phyloP scores from a whole-genome alignment of 2,888 invertebrate species.

The Acanthosepion lycidas region DNA sequence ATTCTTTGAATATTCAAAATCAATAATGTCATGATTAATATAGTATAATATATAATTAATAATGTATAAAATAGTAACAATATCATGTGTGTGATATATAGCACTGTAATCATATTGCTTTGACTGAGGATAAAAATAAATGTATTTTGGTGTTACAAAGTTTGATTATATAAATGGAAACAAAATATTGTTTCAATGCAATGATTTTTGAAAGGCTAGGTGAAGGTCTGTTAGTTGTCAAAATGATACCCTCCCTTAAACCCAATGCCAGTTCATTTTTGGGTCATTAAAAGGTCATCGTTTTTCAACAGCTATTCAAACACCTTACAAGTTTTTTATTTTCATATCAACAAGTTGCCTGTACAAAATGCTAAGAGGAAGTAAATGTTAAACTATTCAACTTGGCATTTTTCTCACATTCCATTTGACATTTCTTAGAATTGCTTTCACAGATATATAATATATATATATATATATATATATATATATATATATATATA shows the following conservation, averaged over 20 bases:
- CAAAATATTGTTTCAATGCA: neutral
- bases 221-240: neutral
- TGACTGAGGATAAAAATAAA: too few species aligned
- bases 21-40: too few species aligned
- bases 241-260: neutral
- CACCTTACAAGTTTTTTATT: neutral
- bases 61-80: too few species aligned
- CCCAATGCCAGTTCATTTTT: neutral
- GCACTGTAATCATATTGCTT: too few species aligned
- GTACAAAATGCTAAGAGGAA: neutral
- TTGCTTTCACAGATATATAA: neutral
- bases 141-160: too few species aligned
- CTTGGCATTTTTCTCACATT: neutral
- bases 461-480: too few species aligned
- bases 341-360: neutral
- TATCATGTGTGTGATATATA: too few species aligned
- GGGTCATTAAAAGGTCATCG: neutral
- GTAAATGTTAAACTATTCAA: conserved; percentile 14
- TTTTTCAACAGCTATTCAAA: neutral
- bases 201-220: neutral
- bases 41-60: too few species aligned
- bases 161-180: neutral
- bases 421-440: neutral
- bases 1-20: too few species aligned
- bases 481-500: too few species aligned